Base-by-base conservation (phyloP, 2,113 vertebrate species). In the Callipepla squamata region DNA sequence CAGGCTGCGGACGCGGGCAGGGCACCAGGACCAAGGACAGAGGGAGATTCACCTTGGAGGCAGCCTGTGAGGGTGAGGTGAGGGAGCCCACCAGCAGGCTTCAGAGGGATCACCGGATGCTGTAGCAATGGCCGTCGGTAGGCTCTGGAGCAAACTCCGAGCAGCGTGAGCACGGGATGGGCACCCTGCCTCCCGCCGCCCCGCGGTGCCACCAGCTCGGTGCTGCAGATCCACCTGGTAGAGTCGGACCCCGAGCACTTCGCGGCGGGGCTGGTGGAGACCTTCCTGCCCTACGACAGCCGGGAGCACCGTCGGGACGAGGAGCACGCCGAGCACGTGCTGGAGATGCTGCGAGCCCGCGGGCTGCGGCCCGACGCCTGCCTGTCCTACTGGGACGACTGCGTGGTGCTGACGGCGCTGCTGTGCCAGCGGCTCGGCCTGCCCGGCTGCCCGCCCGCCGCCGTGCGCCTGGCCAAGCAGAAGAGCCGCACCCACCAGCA, bases 311-410 rank as follows among this genome's bases (percentile, higher is more conserved):
- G 80, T 34, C 95, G 76, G 30, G 98, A 98, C 8, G 97, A 98
- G 85, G 98, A 98, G 90, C 97, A 98, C 1, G 98, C 98, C 0
- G 93, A 93, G 70, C 76, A 81, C 67, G 94, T 98, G 92, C 89
- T 92, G 2, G 96, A 96, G 66, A 83, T 98, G 89, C 82, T 98
- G 8, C 96, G 72, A 23, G 91, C 93, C 9, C 96, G 91, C 1
- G 97, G 97, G 9, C 90, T 98, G 65, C 95, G 51, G 38, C 97
- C 98, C 3, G 97, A 98, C 4, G 98, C 98, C 45, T 98, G 98
- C 90, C 97, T 98, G 83, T 98, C 98, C 51, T 98, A 98, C 94
- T 98, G 98, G 98, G 98, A 98, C 2, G 98, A 98, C 95, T 98
- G 98, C 70, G 97, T 98, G 77, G 97, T 98, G 45, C 97, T 98